These are phyloP conservation scores for Vultur gryphus DNA, from an alignment of 2,797 vertebrate species.

Conservation along the genomic window DNA sequence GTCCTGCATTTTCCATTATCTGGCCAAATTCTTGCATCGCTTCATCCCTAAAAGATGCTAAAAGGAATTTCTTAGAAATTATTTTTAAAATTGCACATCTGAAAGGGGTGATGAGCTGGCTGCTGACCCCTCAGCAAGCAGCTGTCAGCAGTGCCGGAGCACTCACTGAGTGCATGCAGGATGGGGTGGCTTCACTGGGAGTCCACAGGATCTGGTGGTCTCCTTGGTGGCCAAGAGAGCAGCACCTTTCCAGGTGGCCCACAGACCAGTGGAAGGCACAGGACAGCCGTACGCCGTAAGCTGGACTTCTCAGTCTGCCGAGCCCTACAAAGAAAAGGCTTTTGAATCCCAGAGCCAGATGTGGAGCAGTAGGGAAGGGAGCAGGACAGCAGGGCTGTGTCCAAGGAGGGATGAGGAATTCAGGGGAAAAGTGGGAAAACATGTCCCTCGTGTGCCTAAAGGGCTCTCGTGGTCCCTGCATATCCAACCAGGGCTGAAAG, in stretches of 20 bases:
- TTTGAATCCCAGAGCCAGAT: not conserved
- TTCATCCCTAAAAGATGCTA: not conserved
- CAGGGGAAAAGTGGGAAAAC: not conserved
- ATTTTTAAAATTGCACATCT: not conserved
- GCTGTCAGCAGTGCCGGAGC: not conserved
- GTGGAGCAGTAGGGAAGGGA: not conserved
- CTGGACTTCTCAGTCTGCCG: not conserved
- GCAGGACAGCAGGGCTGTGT: not conserved
- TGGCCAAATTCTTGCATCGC: not conserved
- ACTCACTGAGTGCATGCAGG: rapidly evolving
- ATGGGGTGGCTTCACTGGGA: rapidly evolving
- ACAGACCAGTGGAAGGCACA: not conserved
- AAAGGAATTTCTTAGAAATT: not conserved
- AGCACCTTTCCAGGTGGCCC: not conserved
- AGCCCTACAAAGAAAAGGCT: not conserved
- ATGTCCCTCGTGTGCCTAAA: not conserved
- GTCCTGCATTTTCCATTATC: not conserved
- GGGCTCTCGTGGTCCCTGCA: not conserved
- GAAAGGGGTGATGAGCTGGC: not conserved
- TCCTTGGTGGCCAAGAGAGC: not conserved
- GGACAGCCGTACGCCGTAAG: rapidly evolving
- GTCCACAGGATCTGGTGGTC: not conserved
- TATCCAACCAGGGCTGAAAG: not conserved
- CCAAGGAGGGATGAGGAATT: not conserved
- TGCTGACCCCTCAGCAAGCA: not conserved